Percentiles rank a stretch among this genome's conserved stretches.
These are phyloP conservation scores for Salminus brasiliensis DNA, from an alignment of 2,113 vertebrate species.

Conservation along the genomic window DNA sequence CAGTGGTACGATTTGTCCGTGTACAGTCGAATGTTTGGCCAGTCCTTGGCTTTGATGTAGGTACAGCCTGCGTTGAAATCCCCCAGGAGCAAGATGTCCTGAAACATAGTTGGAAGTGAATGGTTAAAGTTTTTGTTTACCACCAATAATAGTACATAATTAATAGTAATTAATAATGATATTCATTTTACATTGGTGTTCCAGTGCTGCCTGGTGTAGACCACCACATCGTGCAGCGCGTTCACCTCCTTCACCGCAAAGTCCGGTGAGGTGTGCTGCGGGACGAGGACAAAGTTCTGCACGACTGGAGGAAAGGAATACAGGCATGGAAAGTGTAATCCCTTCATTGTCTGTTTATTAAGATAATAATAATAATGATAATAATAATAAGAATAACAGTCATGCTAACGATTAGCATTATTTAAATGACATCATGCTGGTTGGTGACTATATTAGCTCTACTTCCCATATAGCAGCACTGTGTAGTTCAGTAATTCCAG, in stretches of 20 bases:
- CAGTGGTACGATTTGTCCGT: constrained; percentile 84
- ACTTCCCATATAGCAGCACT: no score
- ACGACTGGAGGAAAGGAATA: constrained; percentile 49
- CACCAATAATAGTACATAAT: no score
- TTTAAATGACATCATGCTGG: no score
- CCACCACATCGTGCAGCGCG: constrained; percentile 82
- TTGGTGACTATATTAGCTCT: no score
- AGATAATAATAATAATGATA: no score
- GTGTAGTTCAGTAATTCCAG: no score
- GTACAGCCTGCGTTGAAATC: constrained; percentile 89
- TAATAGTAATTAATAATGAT: no score
- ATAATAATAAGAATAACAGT: no score
- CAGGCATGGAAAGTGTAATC: no score
- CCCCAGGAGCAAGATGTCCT: constrained; percentile 90
- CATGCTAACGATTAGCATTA: no score
- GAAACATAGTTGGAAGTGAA: background rate
- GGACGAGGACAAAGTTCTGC: constrained; percentile 78
- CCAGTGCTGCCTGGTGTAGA: constrained; percentile 78
- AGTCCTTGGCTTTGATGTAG: constrained; percentile 77
- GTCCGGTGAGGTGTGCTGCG: constrained; percentile 83
- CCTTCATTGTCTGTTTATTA: no score
- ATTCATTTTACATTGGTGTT: constrained; percentile 81
- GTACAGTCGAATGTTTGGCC: constrained; percentile 82
- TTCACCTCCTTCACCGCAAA: constrained; percentile 77
- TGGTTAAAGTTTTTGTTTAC: background rate